Percentiles rank a stretch among this genome's conserved stretches.
These are phyloP conservation scores for Atrina japonica DNA, from an alignment of 2,888 invertebrate species.

Conservation along the genomic window DNA sequence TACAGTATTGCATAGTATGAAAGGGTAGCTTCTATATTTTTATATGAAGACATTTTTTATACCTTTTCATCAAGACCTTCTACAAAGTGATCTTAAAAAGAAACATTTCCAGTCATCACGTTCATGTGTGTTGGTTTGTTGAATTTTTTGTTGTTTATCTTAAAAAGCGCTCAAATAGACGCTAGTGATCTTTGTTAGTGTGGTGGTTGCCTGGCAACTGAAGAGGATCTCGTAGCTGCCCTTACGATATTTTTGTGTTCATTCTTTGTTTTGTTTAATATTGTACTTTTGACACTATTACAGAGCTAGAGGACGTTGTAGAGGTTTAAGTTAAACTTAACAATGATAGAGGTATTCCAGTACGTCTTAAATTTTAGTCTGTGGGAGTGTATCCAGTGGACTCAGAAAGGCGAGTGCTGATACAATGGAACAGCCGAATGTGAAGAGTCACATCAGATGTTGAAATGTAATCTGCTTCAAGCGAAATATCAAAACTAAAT, in stretches of 20 bases:
- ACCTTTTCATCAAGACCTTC: slow-evolving; percentile 28
- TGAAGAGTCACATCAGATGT: no score
- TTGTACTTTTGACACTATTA: neutral
- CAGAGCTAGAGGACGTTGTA: no score
- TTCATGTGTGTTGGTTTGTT: no score
- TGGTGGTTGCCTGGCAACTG: slow-evolving; percentile 37
- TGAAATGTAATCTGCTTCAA: no score
- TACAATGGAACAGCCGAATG: no score
- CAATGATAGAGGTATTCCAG: no score
- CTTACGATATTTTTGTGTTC: slow-evolving; percentile 24
- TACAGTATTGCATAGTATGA: slow-evolving; percentile 39
- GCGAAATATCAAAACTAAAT: no score
- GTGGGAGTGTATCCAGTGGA: no score
- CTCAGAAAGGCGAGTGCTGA: no score
- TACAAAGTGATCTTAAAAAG: neutral
- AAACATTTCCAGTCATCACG: neutral
- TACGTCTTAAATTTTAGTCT: no score
- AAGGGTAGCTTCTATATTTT: slow-evolving; percentile 50
- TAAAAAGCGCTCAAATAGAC: neutral
- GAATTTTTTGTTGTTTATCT: no score
- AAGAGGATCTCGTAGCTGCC: slow-evolving; percentile 31
- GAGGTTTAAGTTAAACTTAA: no score
- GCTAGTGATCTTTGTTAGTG: slow-evolving; percentile 9
- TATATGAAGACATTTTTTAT: slow-evolving; percentile 43
- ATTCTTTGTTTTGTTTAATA: slow-evolving; percentile 7